Percentiles rank a stretch among this genome's conserved stretches.
phyloP scores from a whole-genome alignment of 2,888 invertebrate genomes.

The Latheticus oryzae region DNA sequence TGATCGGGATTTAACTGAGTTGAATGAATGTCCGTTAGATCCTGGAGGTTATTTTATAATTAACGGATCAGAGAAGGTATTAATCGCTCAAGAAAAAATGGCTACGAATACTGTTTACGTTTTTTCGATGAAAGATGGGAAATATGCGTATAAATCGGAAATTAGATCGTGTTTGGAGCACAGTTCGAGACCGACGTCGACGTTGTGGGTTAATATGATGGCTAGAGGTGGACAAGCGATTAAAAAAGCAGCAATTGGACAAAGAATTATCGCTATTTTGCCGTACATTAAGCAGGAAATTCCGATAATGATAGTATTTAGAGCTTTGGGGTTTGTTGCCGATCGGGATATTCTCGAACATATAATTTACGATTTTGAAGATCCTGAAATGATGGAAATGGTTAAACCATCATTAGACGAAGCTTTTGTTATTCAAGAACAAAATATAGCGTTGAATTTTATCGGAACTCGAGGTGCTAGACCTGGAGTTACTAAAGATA shows the following conservation, averaged over 20 bases:
- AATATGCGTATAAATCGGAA: constrained; percentile 98
- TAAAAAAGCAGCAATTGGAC: constrained; percentile 99
- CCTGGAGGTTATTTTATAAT: constrained; percentile 99
- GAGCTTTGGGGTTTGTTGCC: constrained; percentile 97
- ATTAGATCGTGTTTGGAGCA: constrained; percentile 95
- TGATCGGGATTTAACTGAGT: constrained; percentile 98
- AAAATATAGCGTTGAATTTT: constrained; percentile 98
- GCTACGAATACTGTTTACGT: constrained; percentile 99
- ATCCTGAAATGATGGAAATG: constrained; percentile 99
- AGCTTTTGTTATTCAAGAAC: constrained; percentile 99
- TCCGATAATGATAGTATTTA: constrained; percentile 99
- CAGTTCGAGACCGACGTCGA: constrained; percentile 95
- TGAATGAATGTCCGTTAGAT: constrained; percentile 99
- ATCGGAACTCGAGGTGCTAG: constrained; percentile 97
- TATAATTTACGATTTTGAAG: constrained; percentile 99
- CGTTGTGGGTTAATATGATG: constrained; percentile 99
- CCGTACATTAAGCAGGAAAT: constrained; percentile 99
- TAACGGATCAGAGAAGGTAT: constrained; percentile 93
- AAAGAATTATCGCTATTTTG: constrained; percentile 96
- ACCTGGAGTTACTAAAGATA: constrained; percentile 98
- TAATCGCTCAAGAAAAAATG: constrained; percentile 99
- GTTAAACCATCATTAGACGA: constrained; percentile 98
- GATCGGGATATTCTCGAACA: constrained; percentile 99
- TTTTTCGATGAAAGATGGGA: constrained; percentile 99
- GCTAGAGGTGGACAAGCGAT: constrained; percentile 97